Percentiles rank a stretch among this genome's conserved stretches.
These are phyloP conservation scores for Tachuris rubrigastra DNA, from an alignment of 2,113 vertebrate genomes.

Conservation along the genomic window DNA sequence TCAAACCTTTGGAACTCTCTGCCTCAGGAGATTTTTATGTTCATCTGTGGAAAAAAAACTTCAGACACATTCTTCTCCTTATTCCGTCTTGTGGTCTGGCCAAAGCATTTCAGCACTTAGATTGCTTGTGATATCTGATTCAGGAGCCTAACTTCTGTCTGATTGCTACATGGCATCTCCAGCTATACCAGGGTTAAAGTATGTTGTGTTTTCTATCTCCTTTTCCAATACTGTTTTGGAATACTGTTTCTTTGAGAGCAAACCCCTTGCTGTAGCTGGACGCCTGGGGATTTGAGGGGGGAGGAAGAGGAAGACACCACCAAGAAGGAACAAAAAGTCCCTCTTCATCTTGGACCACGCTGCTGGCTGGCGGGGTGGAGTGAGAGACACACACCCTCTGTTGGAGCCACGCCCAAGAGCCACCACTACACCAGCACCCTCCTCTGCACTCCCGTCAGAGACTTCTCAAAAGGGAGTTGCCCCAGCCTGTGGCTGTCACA, in stretches of 20 bases:
- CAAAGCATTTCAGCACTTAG: accelerated
- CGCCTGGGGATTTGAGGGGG: not conserved
- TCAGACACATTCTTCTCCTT: not conserved
- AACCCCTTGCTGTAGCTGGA: not conserved
- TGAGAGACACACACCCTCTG: not conserved
- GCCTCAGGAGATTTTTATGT: not conserved
- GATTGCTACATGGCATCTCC: not conserved
- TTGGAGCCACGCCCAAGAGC: not conserved
- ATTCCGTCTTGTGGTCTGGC: not conserved
- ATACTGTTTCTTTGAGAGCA: not conserved
- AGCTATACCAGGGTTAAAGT: not conserved
- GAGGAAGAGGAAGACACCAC: not conserved
- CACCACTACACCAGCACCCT: not conserved
- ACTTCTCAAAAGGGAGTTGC: not conserved
- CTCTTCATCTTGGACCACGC: not conserved
- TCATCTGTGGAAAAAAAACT: not conserved
- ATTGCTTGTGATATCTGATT: not conserved
- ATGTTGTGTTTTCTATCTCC: not conserved
- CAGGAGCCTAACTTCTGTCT: not conserved
- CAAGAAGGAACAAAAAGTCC: not conserved
- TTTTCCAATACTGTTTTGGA: not conserved
- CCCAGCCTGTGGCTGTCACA: not conserved
- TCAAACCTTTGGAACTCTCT: not conserved
- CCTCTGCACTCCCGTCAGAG: not conserved
- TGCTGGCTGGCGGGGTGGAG: not conserved